Base-by-base conservation (phyloP, 1,140 invertebrate species). In the Pollicipes pollicipes region DNA sequence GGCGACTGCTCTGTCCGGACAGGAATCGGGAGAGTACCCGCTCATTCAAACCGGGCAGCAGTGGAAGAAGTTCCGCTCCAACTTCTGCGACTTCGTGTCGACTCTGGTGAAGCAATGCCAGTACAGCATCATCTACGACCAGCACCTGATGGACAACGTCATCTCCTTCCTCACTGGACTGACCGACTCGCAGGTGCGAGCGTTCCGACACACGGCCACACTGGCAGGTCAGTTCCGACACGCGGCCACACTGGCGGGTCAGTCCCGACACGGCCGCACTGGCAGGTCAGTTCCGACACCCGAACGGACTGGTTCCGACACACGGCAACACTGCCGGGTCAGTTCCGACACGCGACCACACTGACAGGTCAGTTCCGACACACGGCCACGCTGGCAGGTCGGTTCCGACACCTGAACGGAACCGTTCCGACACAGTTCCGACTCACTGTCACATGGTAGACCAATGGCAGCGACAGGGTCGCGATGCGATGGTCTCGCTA, bases 291-390 rank as follows among this genome's bases (percentile, higher is more conserved):
- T 16, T n/a, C n/a, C n/a, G n/a, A n/a, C n/a, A n/a, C n/a, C n/a
- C n/a, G n/a, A n/a, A n/a, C n/a, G n/a, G n/a, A n/a, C n/a, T n/a
- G n/a, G n/a, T n/a, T n/a, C n/a, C n/a, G n/a, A n/a, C n/a, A n/a
- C n/a, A n/a, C n/a, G n/a, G n/a, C n/a, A n/a, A n/a, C n/a, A n/a
- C n/a, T n/a, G n/a, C n/a, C n/a, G n/a, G n/a, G n/a, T n/a, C n/a
- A n/a, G n/a, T 99, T 99, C 80, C 84, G 97, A 70, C 97, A 99
- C 79, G 99, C 97, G 16, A 95, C 96, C 63, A 99, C 97, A n/a
- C 82, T 98, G 70, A 94, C 93, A 76, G 88, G 90, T 90, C 79
- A 76, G 71, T 73, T n/a, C n/a, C n/a, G n/a, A n/a, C n/a, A n/a
- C n/a, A n/a, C n/a, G n/a, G n/a, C n/a, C n/a, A n/a, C n/a, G n/a